Evolutionary conservation across 2,113 vertebrate genomes (phyloP).

Genomic region (Oryzias woworae): DNA sequence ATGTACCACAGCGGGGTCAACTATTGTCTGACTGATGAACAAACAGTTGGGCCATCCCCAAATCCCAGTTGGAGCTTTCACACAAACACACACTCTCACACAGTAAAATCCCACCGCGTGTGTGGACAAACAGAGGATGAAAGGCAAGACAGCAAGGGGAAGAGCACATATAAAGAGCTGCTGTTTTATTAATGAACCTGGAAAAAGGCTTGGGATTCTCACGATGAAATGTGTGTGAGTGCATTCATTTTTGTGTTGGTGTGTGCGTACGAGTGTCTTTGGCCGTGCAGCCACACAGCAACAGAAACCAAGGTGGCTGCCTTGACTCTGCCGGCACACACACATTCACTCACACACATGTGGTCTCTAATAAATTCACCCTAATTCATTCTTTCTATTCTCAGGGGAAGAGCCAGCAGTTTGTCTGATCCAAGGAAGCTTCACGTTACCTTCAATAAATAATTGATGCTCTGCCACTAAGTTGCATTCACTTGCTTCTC

Average conservation of each 20-base stretch:
- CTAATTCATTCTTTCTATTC: constrained; percentile 99
- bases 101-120: constrained; percentile 71
- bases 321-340: constrained; percentile 36
- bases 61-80: constrained; percentile 70
- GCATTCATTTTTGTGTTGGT: constrained; percentile 2
- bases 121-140: constrained; percentile 80
- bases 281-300: constrained; percentile 22
- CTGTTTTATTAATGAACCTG: constrained; percentile 83
- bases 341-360: constrained; percentile 5
- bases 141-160: constrained; percentile 75
- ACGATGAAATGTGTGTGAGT: constrained; percentile 23
- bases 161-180: constrained; percentile 77
- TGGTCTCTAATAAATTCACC: constrained; percentile 91
- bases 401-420: constrained; percentile 92
- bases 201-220: constrained; percentile 74
- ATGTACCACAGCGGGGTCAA: constrained; percentile 60
- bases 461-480: constrained; percentile 86
- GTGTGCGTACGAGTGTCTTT: not conserved
- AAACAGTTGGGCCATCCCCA: constrained; percentile 69
- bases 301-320: constrained; percentile 51
- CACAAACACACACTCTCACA: constrained; percentile 37
- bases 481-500: constrained; percentile 52
- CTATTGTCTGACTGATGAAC: constrained; percentile 74
- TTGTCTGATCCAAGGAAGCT: constrained; percentile 99
- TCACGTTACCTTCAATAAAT: constrained; percentile 99